Evolutionary conservation across 2,113 vertebrate genomes (phyloP), one percentile per base, ranked within the genome.

Genomic region (Ariopsis seemanni): DNA sequence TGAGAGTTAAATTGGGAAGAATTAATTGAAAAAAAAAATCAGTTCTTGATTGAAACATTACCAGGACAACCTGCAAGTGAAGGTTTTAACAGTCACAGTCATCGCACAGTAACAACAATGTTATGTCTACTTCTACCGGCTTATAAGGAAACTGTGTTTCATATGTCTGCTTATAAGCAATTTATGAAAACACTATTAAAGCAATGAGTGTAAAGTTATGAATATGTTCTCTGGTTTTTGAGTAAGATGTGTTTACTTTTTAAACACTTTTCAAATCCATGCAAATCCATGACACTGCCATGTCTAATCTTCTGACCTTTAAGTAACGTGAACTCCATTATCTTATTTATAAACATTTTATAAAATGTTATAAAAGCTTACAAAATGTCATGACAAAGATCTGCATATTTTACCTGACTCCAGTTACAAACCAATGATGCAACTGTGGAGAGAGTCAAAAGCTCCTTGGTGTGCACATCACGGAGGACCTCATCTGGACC

Each of bases 391-490:
- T 82, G 10, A 15, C 9, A 82, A 10, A 22, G 79, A 42, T 42
- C 18, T 48, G 18, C 57, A 82, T 62, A 62, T 82, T 82, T 82
- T 82, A 55, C 12, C 79, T 48, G 2, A 22, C 30, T 48, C 48
- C 48, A 48, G 57, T 62, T 62, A 48, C 30, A 80, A 58, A 58
- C 78, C 9, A 5, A n/a, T 77, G 74, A 77, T 53, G 74, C 74
- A 79, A 82, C 30, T 62, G 5, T 62, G 57, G 57, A 10, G 20
- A 48, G 17, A 81, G 55, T 34, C 9, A 42, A 60, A 80, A 62
- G 57, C 57, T 48, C 18, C 79, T 62, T 62, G 57, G 79, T 62
- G 79, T 82, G 79, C 79, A 62, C 10, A 48, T 82, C 30, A 82
- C 57, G 30, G 20, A 82, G 34, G 30, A 82, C 9, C 30, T 62